Conservation (phyloP, 2,797 vertebrate species). For the Triplophysa yarkandensis region DNA sequence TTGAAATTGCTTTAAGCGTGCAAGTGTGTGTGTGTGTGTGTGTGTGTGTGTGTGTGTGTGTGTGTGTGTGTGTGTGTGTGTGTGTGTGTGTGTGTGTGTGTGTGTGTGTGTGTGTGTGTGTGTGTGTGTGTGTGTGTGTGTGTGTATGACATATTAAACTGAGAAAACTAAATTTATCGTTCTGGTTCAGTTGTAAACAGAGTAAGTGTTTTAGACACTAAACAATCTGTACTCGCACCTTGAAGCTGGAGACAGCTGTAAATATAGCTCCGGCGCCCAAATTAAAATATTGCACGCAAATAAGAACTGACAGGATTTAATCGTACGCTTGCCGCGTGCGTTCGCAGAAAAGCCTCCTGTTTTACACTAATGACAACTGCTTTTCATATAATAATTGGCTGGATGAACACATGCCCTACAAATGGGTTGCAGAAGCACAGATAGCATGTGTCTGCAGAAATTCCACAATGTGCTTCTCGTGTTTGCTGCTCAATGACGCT, state of each 20-base stretch:
- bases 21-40: neutral
- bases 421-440: constrained; percentile 1
- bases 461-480: neutral
- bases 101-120: neutral
- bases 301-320: constrained; percentile 25
- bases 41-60: neutral
- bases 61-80: neutral
- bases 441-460: constrained; percentile 5
- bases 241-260: constrained; percentile 12
- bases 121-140: neutral
- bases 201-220: constrained; percentile 29
- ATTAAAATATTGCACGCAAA: constrained; percentile 40
- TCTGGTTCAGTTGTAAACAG: constrained; percentile 25
- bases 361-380: constrained; percentile 25
- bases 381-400: constrained; percentile 8
- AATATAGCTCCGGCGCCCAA: constrained; percentile 34
- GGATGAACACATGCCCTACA: constrained; percentile 2
- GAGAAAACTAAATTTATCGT: constrained; percentile 9
- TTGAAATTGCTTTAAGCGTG: neutral
- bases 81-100: neutral
- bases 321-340: constrained; percentile 8
- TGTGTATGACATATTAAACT: neutral
- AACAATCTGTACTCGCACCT: constrained; percentile 23
- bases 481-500: neutral
- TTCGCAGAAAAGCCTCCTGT: constrained; percentile 14